phyloP scores from a whole-genome alignment of 2,888 invertebrate species.

The Philaethria dido region DNA sequence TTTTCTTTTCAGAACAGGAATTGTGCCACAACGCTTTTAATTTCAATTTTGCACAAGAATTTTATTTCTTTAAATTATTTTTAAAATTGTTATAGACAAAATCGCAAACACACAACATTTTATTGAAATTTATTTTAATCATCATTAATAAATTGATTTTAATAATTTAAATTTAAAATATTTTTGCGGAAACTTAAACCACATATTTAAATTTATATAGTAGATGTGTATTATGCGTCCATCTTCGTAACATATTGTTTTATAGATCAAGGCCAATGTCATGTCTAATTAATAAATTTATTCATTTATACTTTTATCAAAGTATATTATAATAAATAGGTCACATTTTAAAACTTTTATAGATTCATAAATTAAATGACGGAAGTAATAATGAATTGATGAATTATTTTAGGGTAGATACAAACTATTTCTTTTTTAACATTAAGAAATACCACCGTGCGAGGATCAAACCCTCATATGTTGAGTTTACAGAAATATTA shows the following conservation, averaged over 20 bases:
- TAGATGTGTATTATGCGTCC: neutral
- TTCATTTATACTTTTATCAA: neutral
- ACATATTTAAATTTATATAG: neutral
- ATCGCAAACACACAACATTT: no score
- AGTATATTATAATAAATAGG: slow-evolving; percentile 1
- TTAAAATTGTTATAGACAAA: no score
- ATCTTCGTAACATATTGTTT: neutral
- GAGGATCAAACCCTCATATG: no score
- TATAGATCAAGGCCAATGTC: slow-evolving; percentile 16
- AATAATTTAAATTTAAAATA: neutral
- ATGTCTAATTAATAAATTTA: slow-evolving; percentile 1
- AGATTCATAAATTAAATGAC: neutral
- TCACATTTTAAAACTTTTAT: neutral
- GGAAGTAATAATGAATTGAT: neutral
- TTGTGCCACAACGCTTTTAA: no score
- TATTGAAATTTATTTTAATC: neutral
- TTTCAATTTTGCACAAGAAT: no score
- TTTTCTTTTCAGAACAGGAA: no score
- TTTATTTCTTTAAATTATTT: no score
- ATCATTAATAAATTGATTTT: neutral
- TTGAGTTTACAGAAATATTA: no score
- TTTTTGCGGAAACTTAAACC: neutral
- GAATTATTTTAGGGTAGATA: neutral
- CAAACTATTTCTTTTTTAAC: neutral
- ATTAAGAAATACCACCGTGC: no score